Percentiles rank a stretch among this genome's conserved stretches.
Evolutionary conservation across 1,140 invertebrate genomes (phyloP).

Genomic region (Archivesica marissinica): DNA sequence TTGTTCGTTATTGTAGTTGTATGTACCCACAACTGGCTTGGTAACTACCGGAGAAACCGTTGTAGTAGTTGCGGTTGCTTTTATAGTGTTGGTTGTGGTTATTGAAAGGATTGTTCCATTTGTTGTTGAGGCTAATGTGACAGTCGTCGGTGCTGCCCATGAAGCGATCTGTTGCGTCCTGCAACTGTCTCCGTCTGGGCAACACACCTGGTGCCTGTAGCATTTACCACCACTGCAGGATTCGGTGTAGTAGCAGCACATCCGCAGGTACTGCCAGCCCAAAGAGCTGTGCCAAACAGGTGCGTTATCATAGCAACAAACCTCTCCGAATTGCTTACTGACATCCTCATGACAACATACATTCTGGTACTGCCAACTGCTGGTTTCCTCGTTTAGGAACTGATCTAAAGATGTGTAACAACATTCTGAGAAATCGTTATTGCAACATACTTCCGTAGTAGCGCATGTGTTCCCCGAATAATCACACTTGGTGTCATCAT

Average conservation of each 20-base stretch:
- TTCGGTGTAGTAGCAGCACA: conserved; percentile 47
- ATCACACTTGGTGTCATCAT: conserved; percentile 33
- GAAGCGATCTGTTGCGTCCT: conserved; percentile 10
- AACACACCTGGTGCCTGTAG: conserved; percentile 28
- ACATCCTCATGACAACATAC: conserved; percentile 39
- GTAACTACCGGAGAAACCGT: conserved; percentile 6
- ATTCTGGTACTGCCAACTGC: neutral
- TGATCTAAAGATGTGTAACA: conserved; percentile 39
- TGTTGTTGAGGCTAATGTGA: neutral
- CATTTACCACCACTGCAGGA: conserved; percentile 27
- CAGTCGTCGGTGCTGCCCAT: conserved; percentile 27
- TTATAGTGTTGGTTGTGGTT: neutral
- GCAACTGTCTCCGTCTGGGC: conserved; percentile 1
- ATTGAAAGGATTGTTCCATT: neutral
- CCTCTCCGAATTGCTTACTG: conserved; percentile 43
- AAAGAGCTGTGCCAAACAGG: neutral
- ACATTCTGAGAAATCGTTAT: conserved; percentile 45
- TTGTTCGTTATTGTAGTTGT: conserved; percentile 15
- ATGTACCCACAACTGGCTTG: neutral
- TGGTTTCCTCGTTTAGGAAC: neutral
- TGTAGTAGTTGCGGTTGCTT: conserved; percentile 32
- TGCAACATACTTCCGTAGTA: conserved; percentile 52
- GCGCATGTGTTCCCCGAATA: conserved; percentile 35
- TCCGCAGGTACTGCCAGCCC: neutral
- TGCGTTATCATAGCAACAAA: conserved; percentile 45